A percentile compares a stretch with the other conserved stretches of the same genome.
Evolutionary conservation across 2,113 vertebrate genomes (phyloP).

Genomic region (Carettochelys insculpta): DNA sequence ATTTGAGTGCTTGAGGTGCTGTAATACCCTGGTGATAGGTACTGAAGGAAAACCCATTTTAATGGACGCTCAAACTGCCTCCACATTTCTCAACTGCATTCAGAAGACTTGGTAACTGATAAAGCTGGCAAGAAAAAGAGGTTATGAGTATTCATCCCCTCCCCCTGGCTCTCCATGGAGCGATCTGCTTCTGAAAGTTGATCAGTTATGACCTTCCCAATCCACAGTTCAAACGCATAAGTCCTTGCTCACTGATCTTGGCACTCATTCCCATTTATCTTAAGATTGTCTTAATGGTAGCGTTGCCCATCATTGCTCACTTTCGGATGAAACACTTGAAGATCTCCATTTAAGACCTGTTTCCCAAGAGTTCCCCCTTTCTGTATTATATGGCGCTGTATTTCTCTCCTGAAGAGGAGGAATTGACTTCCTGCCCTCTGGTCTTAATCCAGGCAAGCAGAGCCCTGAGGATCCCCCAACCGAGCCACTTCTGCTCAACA

Average conservation of each 20-base stretch:
- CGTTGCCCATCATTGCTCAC: too few species aligned
- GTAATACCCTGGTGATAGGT: neutral
- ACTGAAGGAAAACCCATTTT: neutral
- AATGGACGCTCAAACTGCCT: neutral
- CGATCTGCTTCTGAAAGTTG: neutral
- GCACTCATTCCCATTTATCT: too few species aligned
- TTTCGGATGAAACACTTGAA: too few species aligned
- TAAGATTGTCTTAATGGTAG: too few species aligned
- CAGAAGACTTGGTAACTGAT: neutral
- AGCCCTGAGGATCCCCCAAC: neutral
- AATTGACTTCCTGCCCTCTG: neutral
- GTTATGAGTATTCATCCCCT: neutral
- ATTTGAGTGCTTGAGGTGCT: neutral
- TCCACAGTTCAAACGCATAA: neutral
- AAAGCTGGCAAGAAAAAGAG: neutral
- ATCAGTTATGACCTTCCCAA: neutral
- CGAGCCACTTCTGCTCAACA: neutral
- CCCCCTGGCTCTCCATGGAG: neutral
- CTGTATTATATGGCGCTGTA: neutral
- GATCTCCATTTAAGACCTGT: neutral
- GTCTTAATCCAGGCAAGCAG: neutral
- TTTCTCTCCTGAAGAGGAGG: neutral
- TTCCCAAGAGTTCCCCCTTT: neutral
- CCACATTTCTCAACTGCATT: neutral
- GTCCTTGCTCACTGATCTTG: neutral